Evolutionary conservation across 2,113 vertebrate genomes (phyloP), one percentile per base, ranked within the genome.

Genomic region (Pipra filicauda): DNA sequence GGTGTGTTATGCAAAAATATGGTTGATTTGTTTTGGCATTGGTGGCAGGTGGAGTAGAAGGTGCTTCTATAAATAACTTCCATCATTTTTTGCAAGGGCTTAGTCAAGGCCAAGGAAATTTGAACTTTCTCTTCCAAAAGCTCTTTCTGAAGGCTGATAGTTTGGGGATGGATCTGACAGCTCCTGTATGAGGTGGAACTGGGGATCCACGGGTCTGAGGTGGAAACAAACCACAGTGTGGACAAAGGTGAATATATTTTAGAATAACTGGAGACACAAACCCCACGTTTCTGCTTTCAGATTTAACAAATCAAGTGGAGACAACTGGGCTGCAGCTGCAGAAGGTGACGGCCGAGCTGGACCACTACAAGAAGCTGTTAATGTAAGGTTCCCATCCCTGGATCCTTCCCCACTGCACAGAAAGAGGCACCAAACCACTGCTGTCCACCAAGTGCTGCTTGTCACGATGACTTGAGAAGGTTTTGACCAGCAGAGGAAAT

Each of bases 251-350:
- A n/a, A 5, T 74, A 11, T 22, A 2, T 67, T 57, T 28, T 1
- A 2, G 2, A 20, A 6, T 3, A 14, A 43, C 85, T 43, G 26
- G 44, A 51, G 87, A 64, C 62, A 48, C 64, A 8, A 96, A 18
- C 33, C 44, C 41, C 14, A 1, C 74, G 20, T 31, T 85, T 96
- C 73, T 95, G 27, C 85, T 98, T 98, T 94, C 98, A 99, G 99
- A 96, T 94, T 94, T 99, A 86, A 97, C 97, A 39, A 96, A 97
- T 46, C 98, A 98, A 94, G 95, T 98, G 78, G 98, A 97, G 82
- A 86, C 95, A 58, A 95, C 97, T 71, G 95, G 84, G 20, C 82
- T 96, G 93, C 98, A 98, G 90, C 97, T 99, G 64, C 98, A 98
- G 96, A 98, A 98, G 58, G 96, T 96, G 35, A 92, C 81, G 49